A percentile compares a stretch with the other conserved stretches of the same genome.
Evolutionary conservation across 2,797 vertebrate species (phyloP).

Genomic region (Poecilia picta): DNA sequence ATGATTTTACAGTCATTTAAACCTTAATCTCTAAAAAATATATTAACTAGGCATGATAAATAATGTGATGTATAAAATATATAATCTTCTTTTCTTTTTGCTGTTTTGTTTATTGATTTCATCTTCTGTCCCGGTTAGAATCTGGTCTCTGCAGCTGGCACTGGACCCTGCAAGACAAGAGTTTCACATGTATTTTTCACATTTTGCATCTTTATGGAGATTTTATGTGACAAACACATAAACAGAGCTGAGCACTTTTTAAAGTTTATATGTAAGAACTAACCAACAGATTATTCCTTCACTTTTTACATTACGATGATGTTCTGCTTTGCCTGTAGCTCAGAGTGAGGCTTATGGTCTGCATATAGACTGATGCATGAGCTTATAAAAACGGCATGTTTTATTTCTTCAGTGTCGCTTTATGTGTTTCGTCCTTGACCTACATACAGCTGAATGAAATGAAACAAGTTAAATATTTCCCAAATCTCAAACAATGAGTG

Average conservation of each 20-base stretch:
- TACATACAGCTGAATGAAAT: background rate
- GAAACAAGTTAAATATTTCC: conserved; percentile 1
- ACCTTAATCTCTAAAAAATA: background rate
- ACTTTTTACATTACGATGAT: background rate
- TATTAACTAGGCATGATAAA: conserved; percentile 17
- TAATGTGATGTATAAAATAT: conserved; percentile 25
- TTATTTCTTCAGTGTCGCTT: background rate
- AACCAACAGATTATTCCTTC: background rate
- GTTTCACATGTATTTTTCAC: background rate
- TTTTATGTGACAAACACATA: background rate
- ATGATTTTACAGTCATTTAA: background rate
- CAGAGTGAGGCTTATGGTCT: background rate
- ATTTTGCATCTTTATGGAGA: background rate
- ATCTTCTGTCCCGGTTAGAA: conserved; percentile 49
- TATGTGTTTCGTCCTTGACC: background rate
- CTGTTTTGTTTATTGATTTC: background rate
- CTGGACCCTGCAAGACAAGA: conserved; percentile 37
- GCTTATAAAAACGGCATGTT: background rate
- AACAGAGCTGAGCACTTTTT: background rate
- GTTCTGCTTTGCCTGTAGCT: background rate
- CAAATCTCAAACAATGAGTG: conserved; percentile 5
- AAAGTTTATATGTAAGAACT: background rate
- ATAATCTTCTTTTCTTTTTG: conserved; percentile 11
- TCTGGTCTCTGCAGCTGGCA: conserved; percentile 54
- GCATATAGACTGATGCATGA: background rate